These are phyloP conservation scores for Drosophila oshimai DNA, from an alignment of 1,140 invertebrate species.

Conservation along the genomic window DNA sequence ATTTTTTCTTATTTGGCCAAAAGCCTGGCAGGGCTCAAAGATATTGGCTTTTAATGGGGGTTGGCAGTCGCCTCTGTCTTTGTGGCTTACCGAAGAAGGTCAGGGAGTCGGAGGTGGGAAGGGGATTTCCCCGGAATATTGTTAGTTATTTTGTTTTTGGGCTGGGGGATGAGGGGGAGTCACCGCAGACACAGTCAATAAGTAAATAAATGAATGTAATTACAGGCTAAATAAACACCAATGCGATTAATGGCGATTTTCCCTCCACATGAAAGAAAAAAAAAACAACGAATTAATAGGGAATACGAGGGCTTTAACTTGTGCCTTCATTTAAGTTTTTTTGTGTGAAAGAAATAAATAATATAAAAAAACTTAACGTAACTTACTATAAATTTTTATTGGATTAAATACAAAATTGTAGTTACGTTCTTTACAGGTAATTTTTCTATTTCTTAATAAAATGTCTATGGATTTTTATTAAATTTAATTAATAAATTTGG, in stretches of 20 bases:
- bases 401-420: no score
- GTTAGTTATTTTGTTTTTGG: conserved; percentile 73
- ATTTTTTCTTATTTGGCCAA: conserved; percentile 77
- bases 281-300: not conserved
- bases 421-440: no score
- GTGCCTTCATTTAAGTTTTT: no score
- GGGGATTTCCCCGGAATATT: conserved; percentile 46
- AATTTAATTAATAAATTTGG: no score
- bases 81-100: conserved; percentile 68
- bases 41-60: conserved; percentile 81
- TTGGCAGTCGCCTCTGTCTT: conserved; percentile 31
- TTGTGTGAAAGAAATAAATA: no score
- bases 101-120: conserved; percentile 45
- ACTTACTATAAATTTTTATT: no score
- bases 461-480: no score
- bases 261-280: not conserved
- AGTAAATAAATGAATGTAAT: conserved; percentile 83
- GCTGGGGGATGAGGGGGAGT: conserved; percentile 14
- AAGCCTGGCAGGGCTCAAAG: conserved; percentile 47
- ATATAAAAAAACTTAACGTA: no score
- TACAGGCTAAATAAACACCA: conserved; percentile 83
- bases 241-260: conserved; percentile 72
- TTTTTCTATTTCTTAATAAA: no score
- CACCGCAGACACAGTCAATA: conserved; percentile 76
- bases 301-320: conserved; percentile 13